Evolutionary conservation across 2,888 invertebrate species (phyloP).

Genomic region (Protula sp.): DNA sequence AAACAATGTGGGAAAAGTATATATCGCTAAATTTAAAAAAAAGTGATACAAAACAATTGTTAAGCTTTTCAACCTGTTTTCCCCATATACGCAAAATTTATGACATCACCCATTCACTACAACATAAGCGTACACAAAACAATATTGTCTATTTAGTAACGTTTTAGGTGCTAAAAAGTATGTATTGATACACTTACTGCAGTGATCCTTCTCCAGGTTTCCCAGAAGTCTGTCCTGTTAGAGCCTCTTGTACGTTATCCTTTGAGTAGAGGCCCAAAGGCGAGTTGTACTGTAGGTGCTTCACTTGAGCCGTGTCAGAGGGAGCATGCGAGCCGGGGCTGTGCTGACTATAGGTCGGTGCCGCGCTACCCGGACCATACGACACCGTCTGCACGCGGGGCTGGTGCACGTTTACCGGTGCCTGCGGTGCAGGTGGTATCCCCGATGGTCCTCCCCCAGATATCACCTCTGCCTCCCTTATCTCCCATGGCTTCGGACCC

Average conservation of each 20-base stretch:
- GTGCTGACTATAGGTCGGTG: slow-evolving; percentile 18
- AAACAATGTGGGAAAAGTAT: too few species aligned
- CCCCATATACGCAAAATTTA: too few species aligned
- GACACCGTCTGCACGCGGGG: slow-evolving; percentile 16
- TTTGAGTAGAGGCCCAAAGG: slow-evolving; percentile 50
- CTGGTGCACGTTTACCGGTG: slow-evolving; percentile 17
- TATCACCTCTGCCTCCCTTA: slow-evolving; percentile 26
- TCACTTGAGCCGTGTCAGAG: slow-evolving; percentile 30
- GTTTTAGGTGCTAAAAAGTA: too few species aligned
- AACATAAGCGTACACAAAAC: too few species aligned
- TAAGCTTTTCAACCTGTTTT: too few species aligned
- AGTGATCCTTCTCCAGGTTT: slow-evolving; percentile 27
- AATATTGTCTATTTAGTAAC: too few species aligned
- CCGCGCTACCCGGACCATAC: slow-evolving; percentile 12
- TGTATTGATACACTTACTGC: too few species aligned
- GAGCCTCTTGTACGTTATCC: slow-evolving; percentile 42
- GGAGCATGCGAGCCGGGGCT: slow-evolving; percentile 1
- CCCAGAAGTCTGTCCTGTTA: slow-evolving; percentile 39
- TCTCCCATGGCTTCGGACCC: slow-evolving; percentile 24
- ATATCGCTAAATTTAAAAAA: too few species aligned
- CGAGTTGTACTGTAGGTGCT: slow-evolving; percentile 52
- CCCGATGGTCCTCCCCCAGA: slow-evolving; percentile 1
- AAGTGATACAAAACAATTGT: too few species aligned
- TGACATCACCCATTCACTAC: too few species aligned
- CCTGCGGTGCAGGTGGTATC: slow-evolving; percentile 18